Evolutionary conservation across 1,140 invertebrate genomes (phyloP).

Genomic region (Drosophila murphyi): DNA sequence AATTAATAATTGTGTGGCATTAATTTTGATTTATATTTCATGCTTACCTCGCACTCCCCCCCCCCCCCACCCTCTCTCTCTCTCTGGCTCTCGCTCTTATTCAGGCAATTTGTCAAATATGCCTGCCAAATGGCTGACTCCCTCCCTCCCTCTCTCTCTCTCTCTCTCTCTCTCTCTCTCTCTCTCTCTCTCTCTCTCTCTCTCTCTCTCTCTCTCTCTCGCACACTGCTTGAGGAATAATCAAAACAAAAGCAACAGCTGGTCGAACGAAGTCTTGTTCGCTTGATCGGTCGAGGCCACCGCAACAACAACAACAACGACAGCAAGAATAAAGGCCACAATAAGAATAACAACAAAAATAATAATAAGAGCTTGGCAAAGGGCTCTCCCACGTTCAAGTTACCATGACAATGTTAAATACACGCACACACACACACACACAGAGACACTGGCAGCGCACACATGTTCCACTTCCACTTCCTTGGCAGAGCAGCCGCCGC

Average conservation of each 20-base stretch:
- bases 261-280: slow-evolving; percentile 47
- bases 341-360: slow-evolving; percentile 25
- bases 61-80: background rate
- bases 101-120: slow-evolving; percentile 14
- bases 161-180: background rate
- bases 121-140: slow-evolving; percentile 1
- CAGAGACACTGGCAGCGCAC: slow-evolving; percentile 2
- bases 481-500: slow-evolving; percentile 39
- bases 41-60: background rate
- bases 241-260: slow-evolving; percentile 72
- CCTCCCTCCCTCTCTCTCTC: background rate
- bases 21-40: slow-evolving; percentile 80
- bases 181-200: background rate
- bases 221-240: slow-evolving; percentile 14
- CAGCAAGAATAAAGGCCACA: slow-evolving; percentile 53
- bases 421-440: slow-evolving; percentile 10
- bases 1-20: slow-evolving; percentile 79
- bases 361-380: slow-evolving; percentile 61
- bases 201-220: background rate
- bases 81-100: background rate
- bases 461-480: slow-evolving; percentile 72
- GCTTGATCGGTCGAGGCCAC: slow-evolving; percentile 75
- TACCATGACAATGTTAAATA: slow-evolving; percentile 53
- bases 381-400: slow-evolving; percentile 76
- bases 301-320: slow-evolving; percentile 40